phyloP scores from a whole-genome alignment of 2,113 vertebrate genomes.

The Saguinus midas region DNA sequence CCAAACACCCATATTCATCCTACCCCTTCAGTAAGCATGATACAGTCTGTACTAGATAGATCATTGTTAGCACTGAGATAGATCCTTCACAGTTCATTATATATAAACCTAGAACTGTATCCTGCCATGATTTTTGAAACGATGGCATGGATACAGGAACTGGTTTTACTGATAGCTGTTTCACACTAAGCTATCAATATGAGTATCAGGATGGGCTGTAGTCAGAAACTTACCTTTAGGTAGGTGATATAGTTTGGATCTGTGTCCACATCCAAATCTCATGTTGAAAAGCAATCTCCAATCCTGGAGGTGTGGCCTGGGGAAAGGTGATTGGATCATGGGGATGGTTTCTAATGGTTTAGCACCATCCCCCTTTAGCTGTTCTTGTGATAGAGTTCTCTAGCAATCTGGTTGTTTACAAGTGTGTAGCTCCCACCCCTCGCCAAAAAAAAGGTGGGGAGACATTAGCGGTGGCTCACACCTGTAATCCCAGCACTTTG shows the following conservation, averaged over 20 bases:
- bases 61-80: neutral
- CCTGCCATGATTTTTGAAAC: neutral
- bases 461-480: no score
- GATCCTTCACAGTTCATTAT: neutral
- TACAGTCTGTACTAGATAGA: neutral
- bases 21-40: neutral
- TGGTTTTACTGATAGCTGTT: neutral
- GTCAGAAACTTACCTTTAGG: neutral
- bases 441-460: no score
- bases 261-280: neutral
- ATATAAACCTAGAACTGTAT: neutral
- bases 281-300: no score
- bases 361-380: no score
- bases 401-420: no score
- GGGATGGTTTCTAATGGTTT: no score
- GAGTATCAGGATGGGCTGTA: neutral
- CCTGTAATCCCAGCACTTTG: no score
- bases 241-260: neutral
- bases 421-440: no score
- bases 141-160: neutral
- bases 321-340: no score
- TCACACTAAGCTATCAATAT: neutral
- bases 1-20: neutral
- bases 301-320: no score
- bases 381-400: no score